Evolutionary conservation across 2,888 invertebrate species (phyloP).

Genomic region (Norana najaformis): DNA sequence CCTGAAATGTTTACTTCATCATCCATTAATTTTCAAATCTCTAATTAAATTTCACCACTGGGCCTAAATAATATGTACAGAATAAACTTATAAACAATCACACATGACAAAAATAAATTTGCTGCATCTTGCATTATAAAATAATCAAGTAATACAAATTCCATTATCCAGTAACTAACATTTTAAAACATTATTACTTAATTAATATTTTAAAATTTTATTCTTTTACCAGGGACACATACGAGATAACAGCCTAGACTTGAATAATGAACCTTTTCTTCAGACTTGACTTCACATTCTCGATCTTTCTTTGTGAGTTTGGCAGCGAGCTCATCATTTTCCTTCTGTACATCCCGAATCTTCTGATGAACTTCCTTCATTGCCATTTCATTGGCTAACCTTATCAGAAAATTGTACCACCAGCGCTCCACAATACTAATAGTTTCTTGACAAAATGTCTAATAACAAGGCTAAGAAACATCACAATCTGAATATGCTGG

Average conservation of each 20-base stretch:
- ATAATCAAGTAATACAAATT: not conserved
- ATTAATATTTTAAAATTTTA: not conserved
- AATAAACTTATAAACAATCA: too few relatives aligned
- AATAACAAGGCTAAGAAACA: not conserved
- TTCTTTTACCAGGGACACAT: not conserved
- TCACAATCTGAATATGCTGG: not conserved
- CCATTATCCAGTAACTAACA: not conserved
- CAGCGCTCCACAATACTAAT: not conserved
- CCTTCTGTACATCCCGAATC: conserved; percentile 83
- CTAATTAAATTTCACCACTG: too few relatives aligned
- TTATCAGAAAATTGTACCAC: conserved; percentile 45
- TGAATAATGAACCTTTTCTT: conserved; percentile 72
- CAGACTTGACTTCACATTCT: conserved; percentile 83
- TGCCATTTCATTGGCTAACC: conserved; percentile 88
- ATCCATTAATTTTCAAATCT: too few relatives aligned
- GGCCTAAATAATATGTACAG: too few relatives aligned
- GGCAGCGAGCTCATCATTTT: conserved; percentile 83
- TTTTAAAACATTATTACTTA: not conserved
- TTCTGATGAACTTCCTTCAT: conserved; percentile 82
- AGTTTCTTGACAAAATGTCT: too few relatives aligned
- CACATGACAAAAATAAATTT: not conserved
- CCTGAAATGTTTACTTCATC: too few relatives aligned
- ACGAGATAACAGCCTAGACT: not conserved
- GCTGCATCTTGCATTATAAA: not conserved
- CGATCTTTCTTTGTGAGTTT: conserved; percentile 87